These are phyloP conservation scores for Diarsia mendica DNA, from an alignment of 2,888 invertebrate species.

Conservation along the genomic window DNA sequence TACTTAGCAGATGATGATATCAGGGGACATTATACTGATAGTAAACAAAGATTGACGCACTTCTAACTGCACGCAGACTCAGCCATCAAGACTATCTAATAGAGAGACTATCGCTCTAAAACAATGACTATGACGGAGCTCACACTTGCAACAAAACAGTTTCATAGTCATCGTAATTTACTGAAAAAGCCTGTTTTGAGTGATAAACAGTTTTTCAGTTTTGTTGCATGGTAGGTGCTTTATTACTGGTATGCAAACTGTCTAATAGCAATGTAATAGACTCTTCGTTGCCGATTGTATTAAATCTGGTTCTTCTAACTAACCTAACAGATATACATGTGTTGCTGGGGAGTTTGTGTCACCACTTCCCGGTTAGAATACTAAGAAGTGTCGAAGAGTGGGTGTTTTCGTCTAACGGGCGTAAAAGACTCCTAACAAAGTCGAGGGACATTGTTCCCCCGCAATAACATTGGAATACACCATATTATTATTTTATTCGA, in stretches of 20 bases:
- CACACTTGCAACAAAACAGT: neutral
- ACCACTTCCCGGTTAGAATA: neutral
- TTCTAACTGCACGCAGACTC: neutral
- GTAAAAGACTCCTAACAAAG: no score
- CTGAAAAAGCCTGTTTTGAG: neutral
- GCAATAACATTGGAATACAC: no score
- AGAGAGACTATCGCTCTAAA: neutral
- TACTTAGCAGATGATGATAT: constrained; percentile 19
- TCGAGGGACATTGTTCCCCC: no score
- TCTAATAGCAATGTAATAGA: neutral
- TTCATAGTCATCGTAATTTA: neutral
- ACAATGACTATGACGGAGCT: neutral
- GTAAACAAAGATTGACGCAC: constrained; percentile 18
- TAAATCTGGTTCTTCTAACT: no score
- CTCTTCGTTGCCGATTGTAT: no score
- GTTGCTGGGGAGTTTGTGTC: neutral
- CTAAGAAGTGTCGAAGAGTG: no score
- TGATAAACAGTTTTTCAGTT: no score
- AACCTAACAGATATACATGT: no score
- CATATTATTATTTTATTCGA: neutral
- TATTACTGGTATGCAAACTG: neutral
- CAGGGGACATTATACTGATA: constrained; percentile 13
- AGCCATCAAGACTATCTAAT: neutral
- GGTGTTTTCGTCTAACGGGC: no score
- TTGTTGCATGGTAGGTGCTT: no score